Conservation (phyloP, 2,113 vertebrate species). For the Donacobius atricapilla region DNA sequence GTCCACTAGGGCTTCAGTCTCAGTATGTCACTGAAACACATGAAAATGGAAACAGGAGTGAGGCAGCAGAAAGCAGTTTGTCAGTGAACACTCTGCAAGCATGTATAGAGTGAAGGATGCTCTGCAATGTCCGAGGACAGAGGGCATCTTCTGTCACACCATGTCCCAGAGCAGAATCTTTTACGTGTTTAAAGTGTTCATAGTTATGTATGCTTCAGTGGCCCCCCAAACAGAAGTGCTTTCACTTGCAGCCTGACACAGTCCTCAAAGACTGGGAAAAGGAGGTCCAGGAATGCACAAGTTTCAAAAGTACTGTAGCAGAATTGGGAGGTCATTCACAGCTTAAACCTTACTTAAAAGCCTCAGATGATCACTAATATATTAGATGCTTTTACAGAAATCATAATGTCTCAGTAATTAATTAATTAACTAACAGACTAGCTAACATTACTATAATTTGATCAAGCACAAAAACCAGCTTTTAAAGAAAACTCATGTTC, state of each 20-base stretch:
- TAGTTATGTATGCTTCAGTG: not conserved
- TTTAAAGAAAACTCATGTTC: not conserved
- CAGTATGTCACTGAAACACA: not conserved
- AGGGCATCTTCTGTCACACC: not conserved
- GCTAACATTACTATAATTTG: not conserved
- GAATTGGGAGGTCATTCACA: not conserved
- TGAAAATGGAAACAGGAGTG: not conserved
- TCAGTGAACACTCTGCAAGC: not conserved
- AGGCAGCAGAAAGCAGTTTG: not conserved
- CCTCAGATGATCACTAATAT: not conserved
- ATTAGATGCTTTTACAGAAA: not conserved
- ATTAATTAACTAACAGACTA: not conserved
- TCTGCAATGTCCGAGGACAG: not conserved
- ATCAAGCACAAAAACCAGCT: not conserved
- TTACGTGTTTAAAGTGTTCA: not conserved
- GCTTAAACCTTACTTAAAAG: not conserved
- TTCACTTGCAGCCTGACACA: not conserved
- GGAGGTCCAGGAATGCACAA: not conserved
- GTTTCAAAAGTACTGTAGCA: not conserved
- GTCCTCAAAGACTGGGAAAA: not conserved
- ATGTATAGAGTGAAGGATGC: not conserved
- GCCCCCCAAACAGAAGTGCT: not conserved
- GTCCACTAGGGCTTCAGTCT: not conserved
- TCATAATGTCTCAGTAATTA: not conserved
- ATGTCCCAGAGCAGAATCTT: not conserved